Evolutionary conservation across 2,113 vertebrate species (phyloP), one percentile per base, ranked within the genome.

Genomic region (Megatriorchis doriae): DNA sequence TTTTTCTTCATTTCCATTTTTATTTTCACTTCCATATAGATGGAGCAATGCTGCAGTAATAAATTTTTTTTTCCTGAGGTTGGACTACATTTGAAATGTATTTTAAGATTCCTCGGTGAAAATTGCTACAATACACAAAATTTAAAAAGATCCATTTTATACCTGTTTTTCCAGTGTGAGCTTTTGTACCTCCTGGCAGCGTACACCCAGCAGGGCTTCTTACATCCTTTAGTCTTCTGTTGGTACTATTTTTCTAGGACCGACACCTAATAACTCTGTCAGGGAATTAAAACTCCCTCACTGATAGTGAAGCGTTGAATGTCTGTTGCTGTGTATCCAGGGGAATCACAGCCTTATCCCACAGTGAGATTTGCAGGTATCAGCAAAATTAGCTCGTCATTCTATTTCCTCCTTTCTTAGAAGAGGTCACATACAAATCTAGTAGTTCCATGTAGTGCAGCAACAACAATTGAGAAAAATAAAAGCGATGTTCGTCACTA

Each of bases 341-440:
- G 61, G 50, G 36, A 86, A 53, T 21, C 75, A 22, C 80, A 67
- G 93, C 42, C 34, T 74, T 27, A 36, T 34, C 47, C 65, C 55
- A 9, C 52, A 5, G 40, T 1, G 78, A 21, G 70, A 15, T 71
- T 4, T 85, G 65, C 61, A 62, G 29, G 21, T 47, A 38, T 32
- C 42, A 22, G 2, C 32, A 66, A 17, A 32, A 12, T 6, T 0
- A 81, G 45, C 47, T 63, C 15, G 11, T 40, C 67, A 3, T 86
- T 63, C 55, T 9, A 7, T 32, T 50, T 91, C 61, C 9, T 18
- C 13, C n/a, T 32, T 47, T 40, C 47, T 29, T 6, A 9, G 58
- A 11, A 61, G 5, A 1, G 4, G 9, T 1, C 0, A 0, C 0
- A 3, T 34, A 4, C 11, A 20, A 16, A 15, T 40, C 4, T 7